Evolutionary conservation across 2,888 invertebrate genomes (phyloP).

Genomic region (Harpagoxenus sublaevis): DNA sequence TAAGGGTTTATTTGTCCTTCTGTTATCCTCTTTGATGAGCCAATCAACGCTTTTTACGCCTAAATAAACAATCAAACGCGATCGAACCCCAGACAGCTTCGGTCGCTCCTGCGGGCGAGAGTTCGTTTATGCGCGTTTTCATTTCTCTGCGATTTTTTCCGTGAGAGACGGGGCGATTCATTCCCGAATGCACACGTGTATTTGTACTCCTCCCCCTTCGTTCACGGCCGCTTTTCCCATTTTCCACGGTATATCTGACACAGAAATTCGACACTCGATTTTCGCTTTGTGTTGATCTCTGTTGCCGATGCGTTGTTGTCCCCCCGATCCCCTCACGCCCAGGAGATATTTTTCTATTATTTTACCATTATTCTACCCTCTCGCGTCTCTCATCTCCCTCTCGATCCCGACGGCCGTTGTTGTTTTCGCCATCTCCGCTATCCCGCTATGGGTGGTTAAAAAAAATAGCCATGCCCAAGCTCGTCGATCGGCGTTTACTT

Average conservation of each 20-base stretch:
- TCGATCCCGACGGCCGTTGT: not conserved
- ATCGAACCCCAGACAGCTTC: not conserved
- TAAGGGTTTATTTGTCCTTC: not conserved
- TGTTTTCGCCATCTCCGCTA: constrained; percentile 34
- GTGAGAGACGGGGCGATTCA: not conserved
- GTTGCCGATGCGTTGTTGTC: not conserved
- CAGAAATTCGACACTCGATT: constrained; percentile 48
- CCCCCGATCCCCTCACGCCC: not conserved
- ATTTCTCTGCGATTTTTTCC: constrained; percentile 21
- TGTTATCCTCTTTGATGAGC: no score
- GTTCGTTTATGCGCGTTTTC: constrained; percentile 17
- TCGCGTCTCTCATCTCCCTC: not conserved
- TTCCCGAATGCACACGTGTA: constrained; percentile 5
- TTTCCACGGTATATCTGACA: constrained; percentile 5
- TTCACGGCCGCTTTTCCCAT: not conserved
- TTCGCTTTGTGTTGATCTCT: constrained; percentile 31
- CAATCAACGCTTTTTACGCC: constrained; percentile 37
- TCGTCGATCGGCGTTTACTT: constrained; percentile 45
- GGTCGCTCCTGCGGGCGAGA: not conserved
- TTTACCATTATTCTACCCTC: constrained; percentile 21
- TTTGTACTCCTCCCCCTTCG: not conserved
- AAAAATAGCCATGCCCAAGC: constrained; percentile 3
- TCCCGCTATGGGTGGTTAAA: not conserved
- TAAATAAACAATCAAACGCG: constrained; percentile 36
- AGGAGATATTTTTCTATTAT: constrained; percentile 26